A percentile compares a stretch with the other conserved stretches of the same genome.
phyloP scores from a whole-genome alignment of 2,888 invertebrate species.

The Helobdella robusta region DNA sequence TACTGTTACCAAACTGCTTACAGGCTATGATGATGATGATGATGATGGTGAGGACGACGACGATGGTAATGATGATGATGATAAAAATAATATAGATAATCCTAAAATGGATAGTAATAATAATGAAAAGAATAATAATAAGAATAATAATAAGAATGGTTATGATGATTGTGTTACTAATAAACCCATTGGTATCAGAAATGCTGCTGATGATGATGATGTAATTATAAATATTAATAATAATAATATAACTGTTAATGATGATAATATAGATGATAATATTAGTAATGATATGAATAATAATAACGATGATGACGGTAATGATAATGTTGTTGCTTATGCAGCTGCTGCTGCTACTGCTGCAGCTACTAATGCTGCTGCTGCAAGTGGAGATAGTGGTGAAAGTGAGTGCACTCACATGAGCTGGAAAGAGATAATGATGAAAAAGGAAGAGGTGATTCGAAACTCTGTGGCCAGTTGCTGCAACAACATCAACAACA shows the following conservation, averaged over 20 bases:
- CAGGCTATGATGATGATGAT: no score
- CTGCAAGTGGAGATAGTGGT: no score
- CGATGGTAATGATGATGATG: neutral
- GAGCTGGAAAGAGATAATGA: conserved; percentile 16
- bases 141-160: conserved; percentile 3
- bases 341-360: neutral
- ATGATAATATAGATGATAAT: neutral
- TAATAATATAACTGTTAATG: neutral
- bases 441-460: neutral
- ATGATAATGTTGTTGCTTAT: neutral
- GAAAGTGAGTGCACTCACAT: conserved; percentile 12
- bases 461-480: no score
- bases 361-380: no score
- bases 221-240: neutral
- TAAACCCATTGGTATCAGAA: neutral
- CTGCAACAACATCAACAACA: no score
- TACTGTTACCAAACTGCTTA: no score
- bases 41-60: no score
- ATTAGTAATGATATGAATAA: neutral
- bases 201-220: neutral
- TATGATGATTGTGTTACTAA: neutral
- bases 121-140: conserved; percentile 1
- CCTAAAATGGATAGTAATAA: conserved; percentile 1
- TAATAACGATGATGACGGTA: neutral
- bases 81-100: neutral